Base-by-base conservation (phyloP, 2,797 vertebrate genomes). In the Parambassis ranga region DNA sequence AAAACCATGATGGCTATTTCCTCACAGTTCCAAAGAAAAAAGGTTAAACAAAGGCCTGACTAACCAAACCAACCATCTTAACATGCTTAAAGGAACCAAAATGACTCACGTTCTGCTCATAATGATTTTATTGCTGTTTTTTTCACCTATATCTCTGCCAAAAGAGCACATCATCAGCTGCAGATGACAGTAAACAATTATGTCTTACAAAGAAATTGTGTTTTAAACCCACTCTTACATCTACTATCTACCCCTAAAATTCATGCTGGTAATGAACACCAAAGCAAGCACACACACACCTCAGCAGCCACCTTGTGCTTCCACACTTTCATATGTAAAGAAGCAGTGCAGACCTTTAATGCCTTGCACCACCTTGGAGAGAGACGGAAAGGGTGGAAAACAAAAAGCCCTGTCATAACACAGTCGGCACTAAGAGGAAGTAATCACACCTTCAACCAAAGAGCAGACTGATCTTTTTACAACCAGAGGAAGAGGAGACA, bases 371-470 rank as follows among this genome's bases (percentile, higher is more conserved):
- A 31, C 79, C 78, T 73, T 81, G 75, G 33, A 57, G 76, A 47
- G 50, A 68, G 61, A 76, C 64, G 64, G 56, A n/a, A n/a, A 61
- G 60, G 69, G 51, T 16, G 18, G 47, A 41, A 47, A 62, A 79
- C 62, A 84, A 81, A 84, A 78, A 84, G 62, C 65, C 73, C 56
- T 50, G 83, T 77, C 82, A 82, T 81, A 84, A 86, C 73, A 82
- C 73, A 77, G 69, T 39, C 64, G 15, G 58, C 35, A 24, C 53
- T 53, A 58, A 77, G 64, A 84, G 83, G 89, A 86, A 86, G 85
- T 65, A 78, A 83, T 89, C 79, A 85, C 88, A 89, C 86, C 81
- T 89, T 83, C 72, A 32, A 47, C 74, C 63, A 82, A 83, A 87
- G 73, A 82, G 59, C 58, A 63, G 56, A 56, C 77, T 64, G 72